These are phyloP conservation scores for Molanna angustata DNA, from an alignment of 2,888 invertebrate species.

Conservation along the genomic window DNA sequence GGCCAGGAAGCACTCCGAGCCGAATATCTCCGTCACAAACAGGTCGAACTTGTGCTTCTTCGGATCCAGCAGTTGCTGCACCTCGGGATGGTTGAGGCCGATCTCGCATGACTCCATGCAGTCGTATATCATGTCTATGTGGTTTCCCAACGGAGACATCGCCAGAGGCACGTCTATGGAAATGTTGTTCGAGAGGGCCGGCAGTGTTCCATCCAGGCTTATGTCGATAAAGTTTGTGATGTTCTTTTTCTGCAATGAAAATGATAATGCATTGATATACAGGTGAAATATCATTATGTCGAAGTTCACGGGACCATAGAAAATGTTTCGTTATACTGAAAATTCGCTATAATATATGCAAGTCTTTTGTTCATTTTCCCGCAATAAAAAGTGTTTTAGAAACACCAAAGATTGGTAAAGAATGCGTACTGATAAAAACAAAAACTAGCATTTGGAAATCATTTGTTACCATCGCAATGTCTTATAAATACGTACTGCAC, in stretches of 20 bases:
- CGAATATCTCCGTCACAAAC: constrained; percentile 48
- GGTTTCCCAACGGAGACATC: constrained; percentile 29
- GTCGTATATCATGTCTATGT: constrained; percentile 45
- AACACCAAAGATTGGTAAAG: too few relatives aligned
- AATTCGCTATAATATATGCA: too few relatives aligned
- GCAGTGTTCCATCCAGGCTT: constrained; percentile 50
- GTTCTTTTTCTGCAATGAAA: constrained; percentile 45
- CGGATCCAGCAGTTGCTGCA: constrained; percentile 45
- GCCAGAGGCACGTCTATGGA: constrained; percentile 29
- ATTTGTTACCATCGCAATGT: too few relatives aligned
- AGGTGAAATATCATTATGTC: constrained; percentile 4
- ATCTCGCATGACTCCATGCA: constrained; percentile 49
- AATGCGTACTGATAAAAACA: too few relatives aligned
- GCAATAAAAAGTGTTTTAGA: too few relatives aligned
- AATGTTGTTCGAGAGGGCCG: constrained; percentile 47
- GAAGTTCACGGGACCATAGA: background rate
- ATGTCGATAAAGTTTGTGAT: constrained; percentile 48
- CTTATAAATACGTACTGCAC: too few relatives aligned
- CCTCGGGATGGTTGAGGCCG: constrained; percentile 45
- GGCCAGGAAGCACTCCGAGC: constrained; percentile 57
- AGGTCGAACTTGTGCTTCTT: constrained; percentile 43
- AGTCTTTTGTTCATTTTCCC: too few relatives aligned
- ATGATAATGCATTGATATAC: too few relatives aligned
- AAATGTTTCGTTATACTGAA: too few relatives aligned
- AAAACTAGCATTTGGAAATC: too few relatives aligned